Base-by-base conservation (phyloP, 2,113 vertebrate genomes). In the Taxidea taxus region DNA sequence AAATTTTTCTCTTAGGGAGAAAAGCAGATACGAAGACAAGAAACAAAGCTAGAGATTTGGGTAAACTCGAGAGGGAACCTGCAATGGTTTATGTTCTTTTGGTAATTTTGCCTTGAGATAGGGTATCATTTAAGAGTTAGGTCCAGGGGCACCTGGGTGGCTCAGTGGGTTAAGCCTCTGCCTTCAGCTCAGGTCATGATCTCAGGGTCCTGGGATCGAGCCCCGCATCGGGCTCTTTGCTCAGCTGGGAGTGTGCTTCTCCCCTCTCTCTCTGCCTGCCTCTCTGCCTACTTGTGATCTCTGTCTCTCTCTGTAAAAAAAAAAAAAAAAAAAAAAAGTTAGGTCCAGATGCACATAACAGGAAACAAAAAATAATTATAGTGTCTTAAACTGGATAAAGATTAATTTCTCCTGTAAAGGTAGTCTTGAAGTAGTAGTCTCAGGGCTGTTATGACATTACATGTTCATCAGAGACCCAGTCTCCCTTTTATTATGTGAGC, bases 61-160 rank as follows among this genome's bases (percentile, higher is more conserved):
- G 3, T 72, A 13, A 86, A 25, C 44, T 62, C 2, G n/a, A 72
- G 72, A 95, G 44, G 54, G 31, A 96, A 77, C 3, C n/a, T 31
- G 18, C 9, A 77, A 77, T 58, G 23, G 44, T 42, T 90, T 83
- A 54, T 80, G 84, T n/a, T 84, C 51, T 95, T 95, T 87, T 92
- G 49, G 66, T 95, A 68, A n/a, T 92, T 95, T 96, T 84, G 49
- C 39, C 34, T 93, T 85, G 58, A 95, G 60, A 91, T 51, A 70
- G 54, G 37, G 10, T 62, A 85, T 74, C 10, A 49, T 70, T 89
- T 95, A 93, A 85, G n/a, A 80, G 64, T 92, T 92, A 80, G 54
- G 54, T 74, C 62, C 60, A 90, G n/a, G n/a, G n/a, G n/a, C n/a
- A n/a, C n/a, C n/a, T n/a, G n/a, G n/a, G n/a, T n/a, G n/a, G n/a